Base-by-base conservation (phyloP, 2,888 invertebrate genomes). In the Ochropacha duplaris region DNA sequence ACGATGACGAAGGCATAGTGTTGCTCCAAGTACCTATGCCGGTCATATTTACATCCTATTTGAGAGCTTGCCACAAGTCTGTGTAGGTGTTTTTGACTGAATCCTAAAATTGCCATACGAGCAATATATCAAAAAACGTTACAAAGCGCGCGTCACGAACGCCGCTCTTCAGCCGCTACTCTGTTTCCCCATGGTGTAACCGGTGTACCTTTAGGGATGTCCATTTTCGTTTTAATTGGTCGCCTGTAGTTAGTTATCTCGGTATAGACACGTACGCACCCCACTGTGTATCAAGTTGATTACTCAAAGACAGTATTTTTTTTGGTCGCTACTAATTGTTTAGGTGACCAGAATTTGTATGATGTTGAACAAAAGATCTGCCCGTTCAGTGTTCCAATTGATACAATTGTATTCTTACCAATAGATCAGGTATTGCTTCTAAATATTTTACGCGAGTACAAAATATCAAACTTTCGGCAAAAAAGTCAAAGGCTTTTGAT, bases 251-350 rank as follows among this genome's bases (percentile, higher is more conserved):
- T 80, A 82, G 75, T 68, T 71, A 63, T 69, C 65, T 65, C 66
- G 58, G 60, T 66, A 57, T 61, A 62, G 65, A 74, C 84, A 81
- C 81, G 83, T 81, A 77, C 79, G 61, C 66, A 68, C 71, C 66
- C 64, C 72, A 77, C 76, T 79, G 80, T 81, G 80, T 81, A 81
- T 81, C 83, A 81, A 77, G 76, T 84, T 84, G 83, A 83, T 84
- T 84, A 80, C 81, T 81, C 80, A 79, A 83, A 83, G 81, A 80
- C 74, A 70, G 72, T 79, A 79, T 81, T 81, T 82, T 83, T 79
- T 83, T 77, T 73, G 62, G 62, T 60, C 68, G 57, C 58, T 58
- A 50, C 58, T 57, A 61, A 62, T 64, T 62, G 65, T 72, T 63
- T 64, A 63, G 61, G 57, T 55, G 60, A 16, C 31, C 22, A 19